These are phyloP conservation scores for Tilapia sparmanii DNA, from an alignment of 2,113 vertebrate species.

Conservation along the genomic window DNA sequence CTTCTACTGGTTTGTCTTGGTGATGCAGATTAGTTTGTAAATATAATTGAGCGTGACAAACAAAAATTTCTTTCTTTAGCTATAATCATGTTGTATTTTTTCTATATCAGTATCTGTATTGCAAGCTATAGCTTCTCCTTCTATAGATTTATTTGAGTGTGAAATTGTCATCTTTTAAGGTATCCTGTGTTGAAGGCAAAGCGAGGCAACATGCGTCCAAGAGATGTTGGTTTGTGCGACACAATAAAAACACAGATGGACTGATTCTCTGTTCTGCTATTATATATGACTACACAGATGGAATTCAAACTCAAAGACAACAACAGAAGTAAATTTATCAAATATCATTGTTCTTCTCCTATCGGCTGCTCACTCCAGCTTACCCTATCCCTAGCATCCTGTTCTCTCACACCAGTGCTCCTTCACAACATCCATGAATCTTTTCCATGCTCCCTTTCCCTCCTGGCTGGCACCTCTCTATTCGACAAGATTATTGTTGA, in stretches of 20 bases:
- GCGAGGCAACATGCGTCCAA: accelerated
- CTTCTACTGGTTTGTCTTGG: background rate
- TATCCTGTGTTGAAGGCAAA: background rate
- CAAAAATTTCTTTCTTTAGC: background rate
- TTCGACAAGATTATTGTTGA: background rate
- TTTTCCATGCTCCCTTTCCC: accelerated
- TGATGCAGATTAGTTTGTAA: background rate
- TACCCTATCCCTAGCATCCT: accelerated
- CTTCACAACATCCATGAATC: background rate
- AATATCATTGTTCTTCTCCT: background rate
- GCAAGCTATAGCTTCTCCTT: background rate
- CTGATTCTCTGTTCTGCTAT: background rate
- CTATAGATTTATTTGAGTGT: background rate
- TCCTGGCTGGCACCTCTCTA: background rate
- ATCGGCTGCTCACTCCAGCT: background rate
- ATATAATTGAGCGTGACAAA: background rate
- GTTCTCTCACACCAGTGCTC: background rate
- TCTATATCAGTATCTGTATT: background rate
- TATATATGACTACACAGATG: background rate
- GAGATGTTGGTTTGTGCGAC: background rate
- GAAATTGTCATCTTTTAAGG: background rate
- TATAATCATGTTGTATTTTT: background rate
- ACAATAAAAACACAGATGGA: background rate
- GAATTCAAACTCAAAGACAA: background rate
- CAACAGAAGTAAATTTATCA: background rate